These are phyloP conservation scores for Atrina japonica DNA, from an alignment of 2,888 invertebrate genomes.

Conservation along the genomic window DNA sequence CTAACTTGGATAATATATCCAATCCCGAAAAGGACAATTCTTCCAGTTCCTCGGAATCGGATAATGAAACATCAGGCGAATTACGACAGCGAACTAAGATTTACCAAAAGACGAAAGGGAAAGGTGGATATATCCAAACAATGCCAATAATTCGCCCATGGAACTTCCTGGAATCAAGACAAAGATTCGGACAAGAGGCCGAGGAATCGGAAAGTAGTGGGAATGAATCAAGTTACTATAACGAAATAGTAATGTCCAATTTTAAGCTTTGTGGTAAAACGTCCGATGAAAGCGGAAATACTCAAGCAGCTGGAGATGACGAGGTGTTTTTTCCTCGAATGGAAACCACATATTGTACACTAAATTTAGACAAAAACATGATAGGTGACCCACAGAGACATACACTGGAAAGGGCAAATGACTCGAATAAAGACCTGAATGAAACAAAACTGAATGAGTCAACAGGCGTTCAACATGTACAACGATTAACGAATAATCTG, in stretches of 20 bases:
- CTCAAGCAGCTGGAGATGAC: not conserved
- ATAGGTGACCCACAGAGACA: not conserved
- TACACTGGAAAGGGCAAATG: slow-evolving; percentile 6
- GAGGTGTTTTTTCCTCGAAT: slow-evolving; percentile 6
- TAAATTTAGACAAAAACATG: slow-evolving; percentile 9
- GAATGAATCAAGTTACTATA: slow-evolving; percentile 15
- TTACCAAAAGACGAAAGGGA: too few relatives aligned
- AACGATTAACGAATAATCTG: not conserved
- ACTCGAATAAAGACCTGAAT: not conserved
- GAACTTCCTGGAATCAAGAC: slow-evolving; percentile 1
- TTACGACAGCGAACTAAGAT: not conserved
- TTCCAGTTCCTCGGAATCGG: not conserved
- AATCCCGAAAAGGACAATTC: too few relatives aligned
- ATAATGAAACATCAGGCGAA: not conserved
- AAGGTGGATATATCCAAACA: not conserved
- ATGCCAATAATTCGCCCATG: slow-evolving; percentile 4
- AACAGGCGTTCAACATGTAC: not conserved
- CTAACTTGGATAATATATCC: too few relatives aligned
- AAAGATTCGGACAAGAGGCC: slow-evolving; percentile 3
- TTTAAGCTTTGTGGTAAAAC: slow-evolving; percentile 9
- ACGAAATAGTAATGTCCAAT: slow-evolving; percentile 24
- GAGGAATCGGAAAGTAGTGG: slow-evolving; percentile 4
- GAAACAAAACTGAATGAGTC: not conserved
- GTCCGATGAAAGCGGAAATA: not conserved
- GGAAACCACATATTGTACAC: slow-evolving; percentile 14